Evolutionary conservation across 2,113 vertebrate genomes (phyloP).

Genomic region (Melanerpes formicivorus): DNA sequence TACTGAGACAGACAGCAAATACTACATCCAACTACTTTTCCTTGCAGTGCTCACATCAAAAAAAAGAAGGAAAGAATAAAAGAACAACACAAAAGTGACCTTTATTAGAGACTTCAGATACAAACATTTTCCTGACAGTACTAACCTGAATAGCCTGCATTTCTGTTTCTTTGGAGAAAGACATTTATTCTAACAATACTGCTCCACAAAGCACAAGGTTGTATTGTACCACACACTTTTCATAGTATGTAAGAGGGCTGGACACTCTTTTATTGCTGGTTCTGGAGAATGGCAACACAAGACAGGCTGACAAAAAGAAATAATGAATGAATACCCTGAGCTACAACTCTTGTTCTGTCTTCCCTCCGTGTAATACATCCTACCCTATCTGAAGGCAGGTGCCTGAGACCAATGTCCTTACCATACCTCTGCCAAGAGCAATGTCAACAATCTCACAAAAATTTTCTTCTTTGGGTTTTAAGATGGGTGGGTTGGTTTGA

Average conservation of each 20-base stretch:
- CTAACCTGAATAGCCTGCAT: background rate
- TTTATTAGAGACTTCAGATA: background rate
- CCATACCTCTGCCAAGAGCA: background rate
- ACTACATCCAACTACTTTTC: background rate
- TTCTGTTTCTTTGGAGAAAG: background rate
- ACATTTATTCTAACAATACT: background rate
- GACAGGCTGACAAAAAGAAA: background rate
- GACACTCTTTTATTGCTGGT: background rate
- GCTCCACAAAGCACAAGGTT: background rate
- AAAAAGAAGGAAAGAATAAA: background rate
- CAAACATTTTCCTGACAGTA: background rate
- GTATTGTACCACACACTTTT: background rate
- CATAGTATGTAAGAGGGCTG: background rate
- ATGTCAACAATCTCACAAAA: background rate
- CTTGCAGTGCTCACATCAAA: background rate
- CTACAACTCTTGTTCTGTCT: background rate
- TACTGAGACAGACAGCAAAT: background rate
- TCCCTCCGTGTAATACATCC: background rate
- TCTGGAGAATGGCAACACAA: background rate
- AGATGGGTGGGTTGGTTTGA: background rate
- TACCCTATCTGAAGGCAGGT: background rate
- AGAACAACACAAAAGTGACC: background rate
- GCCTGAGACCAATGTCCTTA: background rate
- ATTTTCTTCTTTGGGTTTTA: no score
- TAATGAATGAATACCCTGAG: background rate